These are phyloP conservation scores for Fopius arisanus DNA, from an alignment of 1,140 invertebrate genomes.

Conservation along the genomic window DNA sequence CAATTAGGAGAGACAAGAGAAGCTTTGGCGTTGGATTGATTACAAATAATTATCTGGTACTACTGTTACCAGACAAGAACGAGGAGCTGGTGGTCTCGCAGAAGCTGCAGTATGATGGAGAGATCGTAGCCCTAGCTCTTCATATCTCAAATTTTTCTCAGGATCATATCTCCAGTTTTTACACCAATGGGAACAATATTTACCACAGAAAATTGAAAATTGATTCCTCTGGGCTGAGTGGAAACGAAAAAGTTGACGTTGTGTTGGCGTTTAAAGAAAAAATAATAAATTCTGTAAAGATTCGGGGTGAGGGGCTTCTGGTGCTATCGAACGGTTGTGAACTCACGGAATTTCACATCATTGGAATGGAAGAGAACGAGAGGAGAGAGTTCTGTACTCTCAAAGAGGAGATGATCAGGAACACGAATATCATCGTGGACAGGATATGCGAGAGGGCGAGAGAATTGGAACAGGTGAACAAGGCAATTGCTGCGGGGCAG, in stretches of 20 bases:
- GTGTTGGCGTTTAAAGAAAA: neutral
- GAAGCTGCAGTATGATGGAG: neutral
- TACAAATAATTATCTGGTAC: constrained; percentile 15
- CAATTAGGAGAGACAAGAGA: constrained; percentile 35
- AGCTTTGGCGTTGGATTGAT: constrained; percentile 44
- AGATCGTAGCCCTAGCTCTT: neutral
- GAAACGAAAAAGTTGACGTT: neutral
- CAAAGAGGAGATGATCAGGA: constrained; percentile 44
- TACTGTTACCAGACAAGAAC: neutral
- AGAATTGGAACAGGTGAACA: constrained; percentile 36
- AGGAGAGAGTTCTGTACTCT: constrained; percentile 37
- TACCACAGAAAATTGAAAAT: neutral
- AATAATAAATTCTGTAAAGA: neutral
- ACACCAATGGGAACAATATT: neutral
- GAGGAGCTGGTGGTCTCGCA: neutral
- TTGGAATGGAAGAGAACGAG: neutral
- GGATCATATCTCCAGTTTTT: neutral
- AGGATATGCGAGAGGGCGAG: constrained; percentile 44
- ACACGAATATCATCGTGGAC: constrained; percentile 40
- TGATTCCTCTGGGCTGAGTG: neutral
- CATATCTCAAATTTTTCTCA: neutral
- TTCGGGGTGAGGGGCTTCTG: neutral
- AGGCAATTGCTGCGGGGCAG: constrained; percentile 31
- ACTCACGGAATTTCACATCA: constrained; percentile 12
- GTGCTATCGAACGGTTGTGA: neutral